Evolutionary conservation across 1,140 invertebrate genomes (phyloP).

Genomic region (Drosophila varians): DNA sequence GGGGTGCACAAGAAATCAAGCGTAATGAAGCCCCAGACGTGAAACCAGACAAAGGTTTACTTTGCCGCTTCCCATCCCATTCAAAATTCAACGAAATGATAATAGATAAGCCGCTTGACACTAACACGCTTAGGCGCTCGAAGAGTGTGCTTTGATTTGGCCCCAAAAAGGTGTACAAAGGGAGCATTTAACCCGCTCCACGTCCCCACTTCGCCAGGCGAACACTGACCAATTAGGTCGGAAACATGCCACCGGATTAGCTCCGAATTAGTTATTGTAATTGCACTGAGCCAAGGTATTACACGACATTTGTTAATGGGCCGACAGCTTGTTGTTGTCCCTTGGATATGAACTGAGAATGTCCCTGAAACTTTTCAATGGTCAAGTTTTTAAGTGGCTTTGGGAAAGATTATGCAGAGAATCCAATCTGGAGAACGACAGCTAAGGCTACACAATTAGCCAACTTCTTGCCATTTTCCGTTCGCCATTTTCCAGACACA

Average conservation of each 20-base stretch:
- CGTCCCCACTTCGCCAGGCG: background rate
- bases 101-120: slow-evolving; percentile 51
- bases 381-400: slow-evolving; percentile 43
- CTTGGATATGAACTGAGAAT: background rate
- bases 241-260: slow-evolving; percentile 27
- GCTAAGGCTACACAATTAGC: slow-evolving; percentile 30
- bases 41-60: slow-evolving; percentile 20
- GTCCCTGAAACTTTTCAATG: slow-evolving; percentile 31
- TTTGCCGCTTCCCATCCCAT: slow-evolving; percentile 7
- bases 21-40: slow-evolving; percentile 67
- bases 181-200: slow-evolving; percentile 7
- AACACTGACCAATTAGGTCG: slow-evolving; percentile 28
- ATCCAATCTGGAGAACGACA: slow-evolving; percentile 24
- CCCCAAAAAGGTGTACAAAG: slow-evolving; percentile 12
- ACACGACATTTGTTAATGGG: slow-evolving; percentile 27
- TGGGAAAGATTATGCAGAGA: slow-evolving; percentile 9
- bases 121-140: slow-evolving; percentile 42
- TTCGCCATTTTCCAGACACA: background rate
- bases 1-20: slow-evolving; percentile 67
- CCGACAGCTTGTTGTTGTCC: background rate
- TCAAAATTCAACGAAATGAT: slow-evolving; percentile 51
- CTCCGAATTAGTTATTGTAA: slow-evolving; percentile 38
- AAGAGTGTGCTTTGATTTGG: slow-evolving; percentile 38
- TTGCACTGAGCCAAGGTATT: slow-evolving; percentile 4
- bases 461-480: slow-evolving; percentile 3